These are phyloP conservation scores for Nomada hirtipes DNA, from an alignment of 2,888 invertebrate genomes.

Conservation along the genomic window DNA sequence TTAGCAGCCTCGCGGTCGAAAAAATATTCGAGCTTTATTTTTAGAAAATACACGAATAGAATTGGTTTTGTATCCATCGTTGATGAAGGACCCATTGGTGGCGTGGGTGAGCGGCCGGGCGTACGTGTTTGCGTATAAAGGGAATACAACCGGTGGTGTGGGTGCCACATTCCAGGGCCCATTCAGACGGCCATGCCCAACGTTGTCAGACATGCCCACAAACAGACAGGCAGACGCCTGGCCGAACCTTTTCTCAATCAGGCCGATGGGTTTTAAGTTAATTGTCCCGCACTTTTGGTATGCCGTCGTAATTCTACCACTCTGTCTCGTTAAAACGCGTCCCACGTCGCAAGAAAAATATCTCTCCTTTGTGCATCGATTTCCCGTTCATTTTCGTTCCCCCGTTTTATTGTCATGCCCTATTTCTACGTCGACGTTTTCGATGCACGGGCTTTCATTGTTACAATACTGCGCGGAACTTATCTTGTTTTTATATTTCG, in stretches of 20 bases:
- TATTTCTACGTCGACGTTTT: background rate
- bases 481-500: too few relatives aligned
- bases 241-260: slow-evolving; percentile 73
- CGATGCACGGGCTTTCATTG: background rate
- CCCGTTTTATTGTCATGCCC: background rate
- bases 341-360: background rate
- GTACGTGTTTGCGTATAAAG: slow-evolving; percentile 74
- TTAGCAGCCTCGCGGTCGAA: background rate
- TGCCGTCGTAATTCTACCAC: slow-evolving; percentile 53
- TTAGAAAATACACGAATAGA: background rate
- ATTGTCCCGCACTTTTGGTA: slow-evolving; percentile 70
- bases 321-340: slow-evolving; percentile 42
- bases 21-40: background rate
- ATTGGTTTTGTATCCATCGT: slow-evolving; percentile 66
- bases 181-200: slow-evolving; percentile 80
- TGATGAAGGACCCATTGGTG: slow-evolving; percentile 67
- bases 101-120: slow-evolving; percentile 67
- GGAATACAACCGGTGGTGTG: slow-evolving; percentile 68
- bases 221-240: slow-evolving; percentile 78
- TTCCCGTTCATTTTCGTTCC: slow-evolving; percentile 7
- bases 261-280: slow-evolving; percentile 77
- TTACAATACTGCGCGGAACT: background rate
- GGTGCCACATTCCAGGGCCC: slow-evolving; percentile 77
- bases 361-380: slow-evolving; percentile 4
- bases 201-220: slow-evolving; percentile 80